Base-by-base conservation (phyloP, 2,888 invertebrate species). In the Tetranychus truncatus region DNA sequence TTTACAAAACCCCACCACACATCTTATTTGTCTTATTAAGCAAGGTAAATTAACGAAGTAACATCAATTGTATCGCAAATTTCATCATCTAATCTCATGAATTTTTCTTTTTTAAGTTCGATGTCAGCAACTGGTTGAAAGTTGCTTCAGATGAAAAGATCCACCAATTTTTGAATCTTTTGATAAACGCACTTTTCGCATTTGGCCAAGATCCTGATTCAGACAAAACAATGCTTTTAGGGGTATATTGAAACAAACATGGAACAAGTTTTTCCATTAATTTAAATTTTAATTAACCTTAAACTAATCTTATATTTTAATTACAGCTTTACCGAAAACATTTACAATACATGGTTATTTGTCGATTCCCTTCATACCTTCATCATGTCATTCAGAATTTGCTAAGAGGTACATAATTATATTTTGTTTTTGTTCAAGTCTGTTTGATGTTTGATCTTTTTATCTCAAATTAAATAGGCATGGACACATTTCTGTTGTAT, bases 291-390 rank as follows among this genome's bases (percentile, higher is more conserved):
- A 34, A 34, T 34, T 55, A 55, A 7, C 6, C 9, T 8, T 3
- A 6, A 55, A 55, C 9, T 55, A 15, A 15, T 55, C 45, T 73
- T 66, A 18, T 69, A 21, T 65, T 21, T 65, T 21, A 1, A 21
- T 74, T 15, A 72, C n/a, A 76, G 76, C 67, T 77, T 44, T 77
- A 77, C 34, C 66, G 77, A 24, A 77, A 77, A 65, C 77, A 77
- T 46, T 67, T 77, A n/a, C 77, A 77, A 34, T 76, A 75, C 24
- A 74, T 74, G 24, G 69, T 77, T 44, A 46, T 77, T 18, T 77
- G 34, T 46, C 75, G 46, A 24, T 77, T 77, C 46, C 77, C 77
- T 6, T 20, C 67, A n/a, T 75, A 74, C 67, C 44, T 77, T 44
- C 18, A 66, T 1, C 66, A 71, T n/a, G 74, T 77, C n/a, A 45